A percentile compares a stretch with the other conserved stretches of the same genome.
These are phyloP conservation scores for Agrenia bidenticulata DNA, from an alignment of 2,888 invertebrate species.

Conservation along the genomic window DNA sequence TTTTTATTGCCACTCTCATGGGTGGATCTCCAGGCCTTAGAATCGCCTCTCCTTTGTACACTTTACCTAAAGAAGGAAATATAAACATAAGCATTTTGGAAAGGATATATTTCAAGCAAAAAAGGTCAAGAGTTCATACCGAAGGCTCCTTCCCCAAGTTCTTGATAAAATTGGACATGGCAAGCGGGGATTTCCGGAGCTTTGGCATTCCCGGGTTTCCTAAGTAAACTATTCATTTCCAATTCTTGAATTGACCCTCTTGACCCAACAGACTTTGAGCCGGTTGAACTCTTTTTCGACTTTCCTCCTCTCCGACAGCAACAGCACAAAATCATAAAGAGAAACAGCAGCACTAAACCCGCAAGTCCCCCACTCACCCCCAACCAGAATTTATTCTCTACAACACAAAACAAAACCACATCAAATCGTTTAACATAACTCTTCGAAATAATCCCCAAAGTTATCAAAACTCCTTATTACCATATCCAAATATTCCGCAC, in stretches of 20 bases:
- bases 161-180: constrained; percentile 82
- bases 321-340: constrained; percentile 63
- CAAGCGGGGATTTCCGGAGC: constrained; percentile 84
- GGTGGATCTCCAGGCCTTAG: constrained; percentile 64
- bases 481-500: constrained; percentile 63
- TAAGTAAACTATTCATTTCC: constrained; percentile 77
- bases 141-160: constrained; percentile 94
- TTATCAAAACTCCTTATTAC: too few relatives aligned
- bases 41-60: constrained; percentile 85
- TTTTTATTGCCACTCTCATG: constrained; percentile 87
- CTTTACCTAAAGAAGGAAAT: constrained; percentile 66
- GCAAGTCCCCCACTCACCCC: constrained; percentile 58
- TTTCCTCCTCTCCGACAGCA: constrained; percentile 64
- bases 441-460: too few relatives aligned
- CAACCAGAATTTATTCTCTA: constrained; percentile 77
- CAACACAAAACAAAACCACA: constrained; percentile 52
- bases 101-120: too few relatives aligned
- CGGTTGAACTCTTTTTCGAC: constrained; percentile 53
- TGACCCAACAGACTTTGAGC: constrained; percentile 40
- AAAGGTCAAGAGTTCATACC: too few relatives aligned
- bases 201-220: constrained; percentile 61
- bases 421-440: constrained; percentile 65
- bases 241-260: constrained; percentile 59
- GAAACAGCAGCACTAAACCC: constrained; percentile 60
- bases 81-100: too few relatives aligned